These are phyloP conservation scores for Pristionchus pacificus DNA, from an alignment of 1,140 invertebrate species.

Conservation along the genomic window DNA sequence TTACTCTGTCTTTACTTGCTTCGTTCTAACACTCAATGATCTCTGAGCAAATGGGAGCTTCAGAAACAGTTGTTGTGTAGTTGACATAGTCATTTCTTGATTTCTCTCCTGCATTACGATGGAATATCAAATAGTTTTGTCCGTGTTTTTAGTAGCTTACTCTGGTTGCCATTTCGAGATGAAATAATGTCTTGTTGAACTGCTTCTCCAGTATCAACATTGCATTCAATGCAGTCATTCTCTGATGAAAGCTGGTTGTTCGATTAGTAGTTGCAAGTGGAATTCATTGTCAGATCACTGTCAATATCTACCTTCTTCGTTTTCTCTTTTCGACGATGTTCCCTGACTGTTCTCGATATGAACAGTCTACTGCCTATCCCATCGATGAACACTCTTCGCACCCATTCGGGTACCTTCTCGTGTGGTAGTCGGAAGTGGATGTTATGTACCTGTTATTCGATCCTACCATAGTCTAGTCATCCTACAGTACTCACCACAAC, in stretches of 20 bases:
- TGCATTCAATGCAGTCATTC: constrained; percentile 23
- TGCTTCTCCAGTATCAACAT: constrained; percentile 28
- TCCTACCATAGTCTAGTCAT: neutral
- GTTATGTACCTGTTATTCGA: constrained; percentile 69
- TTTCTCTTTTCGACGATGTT: constrained; percentile 12
- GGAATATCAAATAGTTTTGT: constrained; percentile 7
- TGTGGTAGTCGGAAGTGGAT: constrained; percentile 86
- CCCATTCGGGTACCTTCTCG: constrained; percentile 81
- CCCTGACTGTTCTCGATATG: constrained; percentile 29
- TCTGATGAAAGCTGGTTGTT: too few relatives aligned
- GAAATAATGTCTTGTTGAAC: constrained; percentile 28
- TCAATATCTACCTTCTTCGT: neutral
- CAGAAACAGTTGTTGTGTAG: constrained; percentile 12
- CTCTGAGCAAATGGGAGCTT: constrained; percentile 17
- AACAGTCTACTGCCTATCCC: constrained; percentile 64
- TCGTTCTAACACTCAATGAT: constrained; percentile 11
- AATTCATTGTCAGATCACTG: neutral
- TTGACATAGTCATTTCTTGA: neutral
- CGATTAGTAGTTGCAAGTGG: neutral
- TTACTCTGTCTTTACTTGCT: constrained; percentile 7
- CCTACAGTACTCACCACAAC: constrained; percentile 71
- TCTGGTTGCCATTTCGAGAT: constrained; percentile 20
- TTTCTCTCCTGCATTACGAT: constrained; percentile 13
- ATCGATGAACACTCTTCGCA: constrained; percentile 82
- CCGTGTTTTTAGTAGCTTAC: neutral